Evolutionary conservation across 1,140 invertebrate genomes (phyloP), one percentile per base, ranked within the genome.

Genomic region (Thaumetopoea pityocampa): DNA sequence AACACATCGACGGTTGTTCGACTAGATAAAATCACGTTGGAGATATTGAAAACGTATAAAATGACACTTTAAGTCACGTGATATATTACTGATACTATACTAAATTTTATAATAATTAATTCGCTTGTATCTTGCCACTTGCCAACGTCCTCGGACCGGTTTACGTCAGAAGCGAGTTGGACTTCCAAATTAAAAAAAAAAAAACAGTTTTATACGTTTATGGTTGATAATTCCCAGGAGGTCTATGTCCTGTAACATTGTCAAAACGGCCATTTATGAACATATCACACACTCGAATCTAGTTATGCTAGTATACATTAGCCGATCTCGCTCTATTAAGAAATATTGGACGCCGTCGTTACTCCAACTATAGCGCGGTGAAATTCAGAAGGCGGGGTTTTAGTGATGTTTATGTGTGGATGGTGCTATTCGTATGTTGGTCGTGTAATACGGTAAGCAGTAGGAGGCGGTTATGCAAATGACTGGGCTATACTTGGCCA

Each of bases 381-480:
- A 24, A 38, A 8, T 58, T 12, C 3, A 26, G 15, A 22, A 45
- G 54, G 48, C 30, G 11, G 3, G 18, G 14, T 36, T 41, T 8
- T 5, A 37, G 27, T 15, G 17, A 28, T 7, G n/a, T 6, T 18
- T 27, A 16, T 24, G 16, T 5, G 36, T 36, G 17, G 15, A 43
- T 18, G 28, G 30, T 27, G 45, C 40, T 29, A 40, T 63, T 42
- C 51, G 42, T 55, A 48, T 58, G 37, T 71, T 47, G 54, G 68
- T 47, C 40, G 74, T 64, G 70, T 81, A 71, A 71, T 66, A 66
- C 67, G 58, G 78, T 74, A 74, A 67, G 63, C 59, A 56, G 70
- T 55, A 72, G 59, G 67, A 55, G 67, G 54, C 47, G 68, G 68
- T 66, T 72, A 82, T 82, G 78, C 76, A 82, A 82, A 82, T 82